Conservation (phyloP, 2,888 invertebrate species). For the Corythucha ciliata region DNA sequence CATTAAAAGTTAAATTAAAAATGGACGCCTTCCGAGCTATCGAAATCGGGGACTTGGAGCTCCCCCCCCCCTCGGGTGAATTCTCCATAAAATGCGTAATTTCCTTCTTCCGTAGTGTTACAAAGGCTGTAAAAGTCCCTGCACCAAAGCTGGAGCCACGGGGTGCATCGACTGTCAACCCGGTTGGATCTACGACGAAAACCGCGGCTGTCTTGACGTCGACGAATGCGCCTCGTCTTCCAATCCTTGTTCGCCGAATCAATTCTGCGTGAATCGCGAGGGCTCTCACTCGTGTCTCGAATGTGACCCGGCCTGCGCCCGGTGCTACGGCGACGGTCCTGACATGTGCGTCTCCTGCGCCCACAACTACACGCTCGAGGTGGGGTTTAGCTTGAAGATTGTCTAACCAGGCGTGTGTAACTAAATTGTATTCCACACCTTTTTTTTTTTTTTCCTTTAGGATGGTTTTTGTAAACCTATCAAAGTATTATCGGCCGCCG, state of each 20-base stretch:
- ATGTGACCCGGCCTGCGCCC: conserved; percentile 75
- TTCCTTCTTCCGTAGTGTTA: no score
- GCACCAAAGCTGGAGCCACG: conserved; percentile 62
- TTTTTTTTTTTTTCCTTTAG: no score
- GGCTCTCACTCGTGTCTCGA: conserved; percentile 71
- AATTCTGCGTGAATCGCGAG: conserved; percentile 83
- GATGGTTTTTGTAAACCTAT: no score
- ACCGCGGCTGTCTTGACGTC: conserved; percentile 71
- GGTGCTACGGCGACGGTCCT: conserved; percentile 81
- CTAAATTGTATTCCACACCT: no score
- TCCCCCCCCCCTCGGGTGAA: no score
- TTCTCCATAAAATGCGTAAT: no score
- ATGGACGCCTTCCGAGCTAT: no score
- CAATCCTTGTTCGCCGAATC: conserved; percentile 48
- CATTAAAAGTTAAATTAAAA: no score
- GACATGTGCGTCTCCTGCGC: conserved; percentile 82
- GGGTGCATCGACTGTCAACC: conserved; percentile 54
- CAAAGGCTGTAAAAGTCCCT: conserved; percentile 63
- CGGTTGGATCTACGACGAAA: conserved; percentile 65
- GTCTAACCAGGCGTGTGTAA: no score
- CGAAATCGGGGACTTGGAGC: no score
- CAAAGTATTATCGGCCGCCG: conserved; percentile 2
- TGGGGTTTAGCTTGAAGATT: no score
- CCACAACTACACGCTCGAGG: conserved; percentile 56
- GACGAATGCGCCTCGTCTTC: conserved; percentile 65